Percentiles rank a stretch among this genome's conserved stretches.
phyloP scores from a whole-genome alignment of 1,140 invertebrate species.

The Platorchestia sp. region DNA sequence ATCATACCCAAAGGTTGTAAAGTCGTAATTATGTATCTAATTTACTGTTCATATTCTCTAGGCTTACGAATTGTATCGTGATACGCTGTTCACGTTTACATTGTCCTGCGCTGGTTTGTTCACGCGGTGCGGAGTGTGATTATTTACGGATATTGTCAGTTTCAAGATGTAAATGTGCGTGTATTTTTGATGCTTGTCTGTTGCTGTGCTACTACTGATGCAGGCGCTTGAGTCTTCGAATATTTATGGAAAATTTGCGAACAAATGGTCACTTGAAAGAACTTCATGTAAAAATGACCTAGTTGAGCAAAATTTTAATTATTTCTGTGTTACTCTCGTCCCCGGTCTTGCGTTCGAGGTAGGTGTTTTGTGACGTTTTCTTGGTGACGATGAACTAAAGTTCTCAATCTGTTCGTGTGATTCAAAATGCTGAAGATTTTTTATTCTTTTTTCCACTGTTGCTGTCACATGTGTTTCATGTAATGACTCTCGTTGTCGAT shows the following conservation, averaged over 20 bases:
- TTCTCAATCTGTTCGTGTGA: neutral
- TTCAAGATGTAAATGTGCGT: neutral
- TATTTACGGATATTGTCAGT: neutral
- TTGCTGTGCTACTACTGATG: neutral
- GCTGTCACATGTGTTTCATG: neutral
- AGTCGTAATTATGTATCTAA: constrained; percentile 46
- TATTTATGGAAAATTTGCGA: neutral
- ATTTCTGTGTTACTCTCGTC: neutral
- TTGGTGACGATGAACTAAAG: neutral
- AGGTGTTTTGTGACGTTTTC: neutral
- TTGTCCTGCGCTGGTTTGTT: neutral
- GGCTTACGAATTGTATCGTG: neutral
- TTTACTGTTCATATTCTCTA: constrained; percentile 18
- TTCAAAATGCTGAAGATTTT: neutral
- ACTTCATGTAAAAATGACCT: neutral
- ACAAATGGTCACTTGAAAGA: neutral
- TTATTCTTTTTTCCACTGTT: neutral
- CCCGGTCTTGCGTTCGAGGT: neutral
- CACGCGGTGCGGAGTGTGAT: neutral
- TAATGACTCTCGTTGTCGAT: neutral
- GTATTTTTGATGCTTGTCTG: neutral
- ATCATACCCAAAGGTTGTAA: constrained; percentile 44
- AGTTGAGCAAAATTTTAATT: neutral
- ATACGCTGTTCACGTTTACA: neutral
- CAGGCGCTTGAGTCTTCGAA: neutral